These are phyloP conservation scores for Mellivora capensis DNA, from an alignment of 2,113 vertebrate genomes.

Conservation along the genomic window DNA sequence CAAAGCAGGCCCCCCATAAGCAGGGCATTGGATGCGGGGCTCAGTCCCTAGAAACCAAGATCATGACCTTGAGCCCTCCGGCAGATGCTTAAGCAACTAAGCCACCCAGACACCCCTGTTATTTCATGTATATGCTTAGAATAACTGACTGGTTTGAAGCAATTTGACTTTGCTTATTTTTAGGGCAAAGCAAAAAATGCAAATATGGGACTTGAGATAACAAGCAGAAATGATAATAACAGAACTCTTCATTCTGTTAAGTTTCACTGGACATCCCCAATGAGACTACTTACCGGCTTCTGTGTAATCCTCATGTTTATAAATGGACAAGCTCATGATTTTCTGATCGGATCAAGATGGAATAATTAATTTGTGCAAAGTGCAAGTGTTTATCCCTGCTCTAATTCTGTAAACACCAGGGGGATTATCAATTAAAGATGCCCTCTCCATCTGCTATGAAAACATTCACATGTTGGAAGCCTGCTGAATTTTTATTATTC, in stretches of 20 bases:
- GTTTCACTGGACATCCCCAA: not conserved
- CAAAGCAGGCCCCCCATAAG: not conserved
- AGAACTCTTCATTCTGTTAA: not conserved
- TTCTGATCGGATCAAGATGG: not conserved
- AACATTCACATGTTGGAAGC: not conserved
- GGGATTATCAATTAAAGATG: constrained; percentile 39
- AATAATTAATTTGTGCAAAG: constrained; percentile 38
- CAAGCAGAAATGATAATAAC: not conserved
- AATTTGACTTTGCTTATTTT: not conserved
- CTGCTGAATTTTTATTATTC: not conserved
- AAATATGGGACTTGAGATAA: not conserved
- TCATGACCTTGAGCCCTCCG: not conserved
- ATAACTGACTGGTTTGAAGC: constrained; percentile 14
- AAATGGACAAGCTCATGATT: not conserved
- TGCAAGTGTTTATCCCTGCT: not conserved
- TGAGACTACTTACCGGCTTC: not conserved
- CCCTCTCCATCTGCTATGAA: constrained; percentile 1
- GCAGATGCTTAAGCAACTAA: not conserved
- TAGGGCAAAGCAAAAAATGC: constrained; percentile 28
- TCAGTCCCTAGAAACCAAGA: not conserved
- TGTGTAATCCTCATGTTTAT: constrained; percentile 24
- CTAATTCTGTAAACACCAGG: not conserved
- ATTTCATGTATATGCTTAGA: constrained; percentile 23
- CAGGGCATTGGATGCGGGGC: not conserved
- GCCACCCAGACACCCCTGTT: not conserved